Conservation (phyloP, 2,888 invertebrate species). For the Penaeus monodon region DNA sequence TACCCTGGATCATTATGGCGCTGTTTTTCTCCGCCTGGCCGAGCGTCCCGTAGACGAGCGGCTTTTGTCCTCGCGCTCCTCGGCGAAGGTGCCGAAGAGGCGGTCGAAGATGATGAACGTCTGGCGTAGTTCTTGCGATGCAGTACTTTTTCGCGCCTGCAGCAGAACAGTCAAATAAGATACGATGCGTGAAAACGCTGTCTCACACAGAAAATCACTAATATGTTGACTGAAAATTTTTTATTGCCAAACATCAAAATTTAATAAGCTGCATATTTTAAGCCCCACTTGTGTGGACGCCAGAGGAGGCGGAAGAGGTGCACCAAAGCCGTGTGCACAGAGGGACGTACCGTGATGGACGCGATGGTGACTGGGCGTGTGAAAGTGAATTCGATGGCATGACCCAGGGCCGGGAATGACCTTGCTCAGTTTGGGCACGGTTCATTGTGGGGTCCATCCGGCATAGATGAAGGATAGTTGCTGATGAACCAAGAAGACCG, state of each 20-base stretch:
- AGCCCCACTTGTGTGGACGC: too few species aligned
- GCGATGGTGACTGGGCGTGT: constrained; percentile 90
- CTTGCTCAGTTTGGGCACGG: constrained; percentile 80
- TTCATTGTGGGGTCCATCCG: constrained; percentile 93
- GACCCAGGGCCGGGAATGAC: constrained; percentile 32
- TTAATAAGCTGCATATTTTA: too few species aligned
- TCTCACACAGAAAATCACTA: constrained; percentile 20
- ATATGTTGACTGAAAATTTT: constrained; percentile 70
- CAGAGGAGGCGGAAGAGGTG: background rate
- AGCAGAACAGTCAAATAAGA: background rate
- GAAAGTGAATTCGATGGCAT: constrained; percentile 84
- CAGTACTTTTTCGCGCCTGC: constrained; percentile 90
- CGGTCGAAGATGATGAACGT: too few species aligned
- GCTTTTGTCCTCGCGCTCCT: too few species aligned
- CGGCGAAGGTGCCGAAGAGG: too few species aligned
- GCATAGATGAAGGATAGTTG: constrained; percentile 91
- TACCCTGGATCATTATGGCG: constrained; percentile 84
- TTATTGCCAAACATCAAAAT: too few species aligned
- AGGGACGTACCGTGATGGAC: constrained; percentile 80
- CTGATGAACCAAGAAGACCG: constrained; percentile 84
- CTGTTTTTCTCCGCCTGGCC: constrained; percentile 81
- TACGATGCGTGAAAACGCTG: constrained; percentile 81
- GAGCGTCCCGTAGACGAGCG: constrained; percentile 87
- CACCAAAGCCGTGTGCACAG: background rate
- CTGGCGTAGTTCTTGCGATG: constrained; percentile 91